These are phyloP conservation scores for Folsomia manolachei DNA, from an alignment of 2,888 invertebrate genomes.

Conservation along the genomic window DNA sequence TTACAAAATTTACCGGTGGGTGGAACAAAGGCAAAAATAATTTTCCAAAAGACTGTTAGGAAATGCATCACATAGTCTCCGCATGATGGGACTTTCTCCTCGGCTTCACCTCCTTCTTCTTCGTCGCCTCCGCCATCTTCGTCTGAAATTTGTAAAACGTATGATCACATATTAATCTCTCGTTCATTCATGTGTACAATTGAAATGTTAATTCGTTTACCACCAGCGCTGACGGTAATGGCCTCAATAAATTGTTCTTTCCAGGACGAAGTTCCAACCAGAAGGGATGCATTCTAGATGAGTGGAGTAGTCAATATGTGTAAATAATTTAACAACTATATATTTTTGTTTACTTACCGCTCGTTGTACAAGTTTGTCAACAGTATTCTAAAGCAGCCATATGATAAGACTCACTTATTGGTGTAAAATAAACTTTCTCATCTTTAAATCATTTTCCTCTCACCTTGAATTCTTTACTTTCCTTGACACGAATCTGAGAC, in stretches of 20 bases:
- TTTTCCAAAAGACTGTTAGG: slow-evolving; percentile 96
- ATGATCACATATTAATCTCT: not conserved
- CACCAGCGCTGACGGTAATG: slow-evolving; percentile 85
- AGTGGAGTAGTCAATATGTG: too few relatives aligned
- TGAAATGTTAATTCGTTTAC: not conserved
- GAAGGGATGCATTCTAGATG: slow-evolving; percentile 91
- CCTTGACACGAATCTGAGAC: slow-evolving; percentile 87
- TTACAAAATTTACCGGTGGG: slow-evolving; percentile 95
- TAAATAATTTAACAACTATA: too few relatives aligned
- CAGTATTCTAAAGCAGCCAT: too few relatives aligned
- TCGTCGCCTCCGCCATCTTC: slow-evolving; percentile 56
- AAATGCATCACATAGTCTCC: slow-evolving; percentile 94
- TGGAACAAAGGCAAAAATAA: slow-evolving; percentile 94
- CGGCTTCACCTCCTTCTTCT: slow-evolving; percentile 54
- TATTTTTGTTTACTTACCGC: too few relatives aligned
- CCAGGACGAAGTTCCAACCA: slow-evolving; percentile 94
- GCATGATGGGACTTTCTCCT: slow-evolving; percentile 72
- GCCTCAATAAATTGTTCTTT: slow-evolving; percentile 98
- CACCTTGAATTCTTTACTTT: slow-evolving; percentile 98
- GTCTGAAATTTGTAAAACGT: slow-evolving; percentile 52
- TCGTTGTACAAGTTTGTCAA: slow-evolving; percentile 95
- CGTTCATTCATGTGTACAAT: not conserved
- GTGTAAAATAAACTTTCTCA: too few relatives aligned
- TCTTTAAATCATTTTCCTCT: not conserved
- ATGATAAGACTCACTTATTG: too few relatives aligned